Base-by-base conservation (phyloP, 1,140 invertebrate genomes). In the Nasonia longicornis region DNA sequence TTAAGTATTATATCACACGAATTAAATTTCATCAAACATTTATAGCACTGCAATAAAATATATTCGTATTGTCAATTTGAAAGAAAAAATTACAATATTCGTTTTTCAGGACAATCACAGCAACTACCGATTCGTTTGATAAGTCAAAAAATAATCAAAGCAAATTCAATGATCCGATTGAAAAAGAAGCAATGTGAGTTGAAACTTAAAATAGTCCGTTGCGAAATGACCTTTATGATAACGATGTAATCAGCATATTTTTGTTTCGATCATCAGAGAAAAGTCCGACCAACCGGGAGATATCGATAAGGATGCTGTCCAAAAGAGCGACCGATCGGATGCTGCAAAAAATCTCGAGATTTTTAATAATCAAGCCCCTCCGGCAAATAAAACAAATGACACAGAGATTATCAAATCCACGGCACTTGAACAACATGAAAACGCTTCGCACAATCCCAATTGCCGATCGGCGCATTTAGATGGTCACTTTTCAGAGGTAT, bases 181-280 rank as follows among this genome's bases (percentile, higher is more conserved):
- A 69, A 48, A 58, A 52, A 64, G n/a, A 71, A 4, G 26, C 31
- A 20, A 12, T 14, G 77, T 78, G 45, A 78, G 66, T 69, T 67
- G 12, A 70, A 35, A 70, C 2, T 48, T n/a, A 29, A 29, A 22
- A 48, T 48, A 35, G 10, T 78, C 8, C 31, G 48, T 58, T 70
- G 14, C 31, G 48, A 52, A 11, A 14, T 67, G 58, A 35, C 20
- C 12, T 16, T 63, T 16, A 20, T 35, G 26, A 26, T 8, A 14
- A 26, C 31, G 42, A 31, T 67, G 26, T 75, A 22, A 16, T 14
- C 38, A 42, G 12, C 10, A 16, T 22, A 77, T 45, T 76, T 76
- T 74, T 20, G 22, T 31, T 42, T 66, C n/a, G 67, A 67, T 45
- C 45, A 77, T 45, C 45, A 77, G 75, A 29, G 22, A 45, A 78